These are phyloP conservation scores for Lathamus discolor DNA, from an alignment of 2,113 vertebrate species.

Conservation along the genomic window DNA sequence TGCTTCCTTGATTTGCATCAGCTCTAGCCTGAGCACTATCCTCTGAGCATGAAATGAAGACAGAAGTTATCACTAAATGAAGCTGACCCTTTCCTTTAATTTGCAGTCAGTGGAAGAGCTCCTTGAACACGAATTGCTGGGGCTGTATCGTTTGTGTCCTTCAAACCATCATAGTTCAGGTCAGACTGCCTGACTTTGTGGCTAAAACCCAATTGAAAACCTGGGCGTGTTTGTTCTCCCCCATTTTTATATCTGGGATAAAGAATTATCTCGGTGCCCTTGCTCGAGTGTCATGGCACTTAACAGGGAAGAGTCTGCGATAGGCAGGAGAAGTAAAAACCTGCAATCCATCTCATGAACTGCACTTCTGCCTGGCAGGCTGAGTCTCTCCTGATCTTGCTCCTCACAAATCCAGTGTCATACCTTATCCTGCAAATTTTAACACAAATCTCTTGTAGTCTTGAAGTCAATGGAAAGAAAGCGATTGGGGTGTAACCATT, in stretches of 20 bases:
- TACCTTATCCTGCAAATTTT: background rate
- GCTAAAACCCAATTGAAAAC: slow-evolving; percentile 4
- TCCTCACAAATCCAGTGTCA: background rate
- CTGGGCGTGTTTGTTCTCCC: background rate
- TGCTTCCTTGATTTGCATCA: slow-evolving; percentile 54
- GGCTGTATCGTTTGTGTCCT: background rate
- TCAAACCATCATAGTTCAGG: background rate
- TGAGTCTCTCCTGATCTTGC: background rate
- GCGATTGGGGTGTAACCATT: background rate
- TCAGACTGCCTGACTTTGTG: background rate
- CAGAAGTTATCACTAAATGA: background rate
- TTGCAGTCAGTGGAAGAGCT: background rate
- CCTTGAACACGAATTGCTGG: background rate
- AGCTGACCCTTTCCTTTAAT: slow-evolving; percentile 23
- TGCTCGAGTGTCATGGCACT: slow-evolving; percentile 4
- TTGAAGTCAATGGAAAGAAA: background rate
- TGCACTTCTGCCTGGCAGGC: background rate
- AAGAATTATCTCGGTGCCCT: slow-evolving; percentile 8
- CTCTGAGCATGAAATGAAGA: slow-evolving; percentile 32
- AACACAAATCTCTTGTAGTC: background rate
- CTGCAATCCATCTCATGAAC: background rate
- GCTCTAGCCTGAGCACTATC: background rate
- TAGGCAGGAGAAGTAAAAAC: background rate
- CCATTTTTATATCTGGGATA: slow-evolving; percentile 10
- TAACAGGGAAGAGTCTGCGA: background rate